These are phyloP conservation scores for Pachyuromys duprasi DNA, from an alignment of 2,797 vertebrate genomes.

Conservation along the genomic window DNA sequence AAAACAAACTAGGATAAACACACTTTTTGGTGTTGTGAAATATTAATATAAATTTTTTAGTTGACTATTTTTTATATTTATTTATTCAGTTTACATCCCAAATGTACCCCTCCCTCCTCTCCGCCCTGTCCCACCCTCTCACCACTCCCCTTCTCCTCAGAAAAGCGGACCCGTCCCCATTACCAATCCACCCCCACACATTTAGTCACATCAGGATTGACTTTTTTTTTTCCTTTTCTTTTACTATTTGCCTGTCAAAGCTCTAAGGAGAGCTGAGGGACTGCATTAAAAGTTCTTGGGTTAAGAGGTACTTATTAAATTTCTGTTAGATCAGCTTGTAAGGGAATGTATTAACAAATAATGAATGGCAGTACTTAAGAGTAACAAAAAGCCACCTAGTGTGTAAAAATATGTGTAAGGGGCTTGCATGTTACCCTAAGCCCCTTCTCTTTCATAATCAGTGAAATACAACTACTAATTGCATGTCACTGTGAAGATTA, in stretches of 20 bases:
- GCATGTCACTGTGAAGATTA: slow-evolving; percentile 2
- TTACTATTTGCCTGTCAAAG: slow-evolving; percentile 33
- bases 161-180: too few relatives aligned
- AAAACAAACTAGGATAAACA: slow-evolving; percentile 15
- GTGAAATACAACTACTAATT: slow-evolving; percentile 12
- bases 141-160: too few relatives aligned
- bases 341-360: neutral
- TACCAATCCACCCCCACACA: too few relatives aligned
- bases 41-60: slow-evolving; percentile 41
- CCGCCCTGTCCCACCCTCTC: too few relatives aligned
- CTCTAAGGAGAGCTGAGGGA: slow-evolving; percentile 28
- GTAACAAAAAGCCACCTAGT: neutral
- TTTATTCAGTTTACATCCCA: neutral
- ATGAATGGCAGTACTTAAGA: neutral
- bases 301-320: slow-evolving; percentile 17
- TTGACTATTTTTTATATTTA: neutral
- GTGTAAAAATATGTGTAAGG: neutral
- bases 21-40: slow-evolving; percentile 51
- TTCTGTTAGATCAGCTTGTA: neutral
- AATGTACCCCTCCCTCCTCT: too few relatives aligned
- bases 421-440: neutral
- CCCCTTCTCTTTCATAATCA: neutral
- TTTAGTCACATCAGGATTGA: too few relatives aligned
- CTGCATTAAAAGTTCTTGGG: neutral
- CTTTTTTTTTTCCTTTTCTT: neutral